Evolutionary conservation across 2,888 invertebrate genomes (phyloP).

Genomic region (Isoperla grammatica): DNA sequence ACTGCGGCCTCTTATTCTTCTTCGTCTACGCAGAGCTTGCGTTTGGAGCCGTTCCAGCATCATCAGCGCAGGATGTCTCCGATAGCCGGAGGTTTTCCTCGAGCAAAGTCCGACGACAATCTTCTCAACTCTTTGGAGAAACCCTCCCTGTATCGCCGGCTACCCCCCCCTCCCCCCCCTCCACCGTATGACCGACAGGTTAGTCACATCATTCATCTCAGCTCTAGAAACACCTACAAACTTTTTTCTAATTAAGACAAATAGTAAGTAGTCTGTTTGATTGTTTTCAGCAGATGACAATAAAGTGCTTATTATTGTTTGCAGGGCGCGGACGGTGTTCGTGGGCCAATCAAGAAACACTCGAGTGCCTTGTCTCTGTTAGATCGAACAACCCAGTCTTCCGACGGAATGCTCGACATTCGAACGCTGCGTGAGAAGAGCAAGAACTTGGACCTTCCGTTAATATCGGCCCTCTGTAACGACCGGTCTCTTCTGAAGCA

Average conservation of each 20-base stretch:
- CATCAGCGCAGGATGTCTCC: slow-evolving; percentile 27
- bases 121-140: slow-evolving; percentile 63
- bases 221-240: too few species aligned
- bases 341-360: background rate
- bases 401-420: slow-evolving; percentile 59
- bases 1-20: slow-evolving; percentile 45
- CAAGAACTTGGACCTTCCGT: slow-evolving; percentile 81
- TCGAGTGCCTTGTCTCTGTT: too few species aligned
- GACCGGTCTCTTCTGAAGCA: slow-evolving; percentile 84
- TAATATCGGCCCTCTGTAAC: slow-evolving; percentile 90
- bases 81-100: slow-evolving; percentile 48
- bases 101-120: slow-evolving; percentile 77
- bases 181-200: slow-evolving; percentile 47
- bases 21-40: slow-evolving; percentile 43
- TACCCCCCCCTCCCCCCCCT: slow-evolving; percentile 48
- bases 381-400: too few species aligned
- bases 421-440: slow-evolving; percentile 81
- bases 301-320: too few species aligned
- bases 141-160: slow-evolving; percentile 33
- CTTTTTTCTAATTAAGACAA: too few species aligned
- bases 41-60: slow-evolving; percentile 38
- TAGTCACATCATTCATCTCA: slow-evolving; percentile 12
- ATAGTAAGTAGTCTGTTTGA: too few species aligned
- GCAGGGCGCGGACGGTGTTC: too few species aligned
- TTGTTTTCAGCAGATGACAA: too few species aligned